Percentiles rank a stretch among this genome's conserved stretches.
Conservation (phyloP, 2,888 invertebrate species). For the Drosophila quinaria region DNA sequence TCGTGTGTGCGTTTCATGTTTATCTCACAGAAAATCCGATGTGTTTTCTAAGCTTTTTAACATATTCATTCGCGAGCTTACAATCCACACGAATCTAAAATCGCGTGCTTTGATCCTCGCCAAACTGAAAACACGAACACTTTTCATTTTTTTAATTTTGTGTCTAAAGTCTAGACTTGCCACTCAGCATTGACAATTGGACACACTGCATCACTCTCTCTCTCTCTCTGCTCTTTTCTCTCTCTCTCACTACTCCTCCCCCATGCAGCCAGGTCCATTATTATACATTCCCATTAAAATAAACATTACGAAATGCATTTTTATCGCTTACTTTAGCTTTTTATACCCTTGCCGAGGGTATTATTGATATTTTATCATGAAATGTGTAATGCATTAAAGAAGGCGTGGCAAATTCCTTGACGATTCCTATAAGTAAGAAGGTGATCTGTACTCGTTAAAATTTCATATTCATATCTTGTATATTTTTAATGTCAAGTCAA, state of each 20-base stretch:
- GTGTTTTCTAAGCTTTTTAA: constrained; percentile 3
- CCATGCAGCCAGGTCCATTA: background rate
- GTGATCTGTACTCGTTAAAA: too few species aligned
- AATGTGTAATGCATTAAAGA: background rate
- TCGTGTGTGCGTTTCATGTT: constrained; percentile 2
- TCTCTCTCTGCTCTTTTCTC: background rate
- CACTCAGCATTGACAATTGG: constrained; percentile 1
- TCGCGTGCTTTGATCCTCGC: background rate
- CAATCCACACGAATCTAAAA: constrained; percentile 1
- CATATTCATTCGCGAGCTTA: background rate
- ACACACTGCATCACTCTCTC: background rate
- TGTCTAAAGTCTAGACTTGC: background rate
- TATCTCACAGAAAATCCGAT: background rate
- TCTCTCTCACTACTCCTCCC: constrained; percentile 9
- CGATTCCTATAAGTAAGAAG: too few species aligned
- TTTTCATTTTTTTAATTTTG: background rate
- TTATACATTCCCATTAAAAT: constrained; percentile 34
- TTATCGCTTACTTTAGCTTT: constrained; percentile 45
- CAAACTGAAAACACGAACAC: background rate
- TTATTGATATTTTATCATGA: background rate
- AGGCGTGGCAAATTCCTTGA: background rate
- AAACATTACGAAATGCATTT: constrained; percentile 68
- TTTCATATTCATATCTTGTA: too few species aligned
- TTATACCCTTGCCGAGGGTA: background rate
- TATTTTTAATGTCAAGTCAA: too few species aligned